Evolutionary conservation across 2,797 vertebrate species (phyloP), one percentile per base, ranked within the genome.

Genomic region (Varecia variegata): DNA sequence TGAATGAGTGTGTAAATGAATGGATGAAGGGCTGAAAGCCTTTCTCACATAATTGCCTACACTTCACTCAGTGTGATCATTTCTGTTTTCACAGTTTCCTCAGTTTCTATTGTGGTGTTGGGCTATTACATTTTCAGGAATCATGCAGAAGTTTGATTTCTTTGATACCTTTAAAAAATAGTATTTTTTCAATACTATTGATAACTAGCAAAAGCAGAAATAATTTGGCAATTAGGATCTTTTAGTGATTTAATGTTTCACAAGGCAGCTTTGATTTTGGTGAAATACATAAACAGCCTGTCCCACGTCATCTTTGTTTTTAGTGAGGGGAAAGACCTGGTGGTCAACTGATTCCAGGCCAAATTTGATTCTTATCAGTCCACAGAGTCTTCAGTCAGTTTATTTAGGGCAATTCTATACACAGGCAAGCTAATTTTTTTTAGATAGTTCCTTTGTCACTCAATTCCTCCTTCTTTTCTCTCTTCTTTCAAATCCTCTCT

Each of bases 21-120:
- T n/a, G 27, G 1, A 11, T 17, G 20, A 23, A 23, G 27, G 12
- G 23, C 20, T 23, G 30, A 40, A 58, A 38, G 5, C 2, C 11
- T 73, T n/a, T 88, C 27, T 23, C 12, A 4, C 23, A n/a, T 3
- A 56, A 2, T 85, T 30, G 27, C 0, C 18, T 38, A n/a, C 17
- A 43, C 1, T 2, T 65, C 7, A 4, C 40, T 70, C 35, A 5
- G 0, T 27, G 18, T 47, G 18, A 1, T 83, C 47, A 14, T 15
- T 8, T 47, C 27, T 27, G 7, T 43, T 18, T 77, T 62, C 5
- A 65, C 30, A 8, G 9, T 20, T 0, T 2, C 7, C 45, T 76
- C 10, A 18, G 21, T 21, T 74, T 71, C 81, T 58, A 4, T 3
- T 5, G 2, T 43, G 17, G 0, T 47, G 4, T 45, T 20, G 0